phyloP scores from a whole-genome alignment of 2,888 invertebrate genomes.

The Andricus curvator region DNA sequence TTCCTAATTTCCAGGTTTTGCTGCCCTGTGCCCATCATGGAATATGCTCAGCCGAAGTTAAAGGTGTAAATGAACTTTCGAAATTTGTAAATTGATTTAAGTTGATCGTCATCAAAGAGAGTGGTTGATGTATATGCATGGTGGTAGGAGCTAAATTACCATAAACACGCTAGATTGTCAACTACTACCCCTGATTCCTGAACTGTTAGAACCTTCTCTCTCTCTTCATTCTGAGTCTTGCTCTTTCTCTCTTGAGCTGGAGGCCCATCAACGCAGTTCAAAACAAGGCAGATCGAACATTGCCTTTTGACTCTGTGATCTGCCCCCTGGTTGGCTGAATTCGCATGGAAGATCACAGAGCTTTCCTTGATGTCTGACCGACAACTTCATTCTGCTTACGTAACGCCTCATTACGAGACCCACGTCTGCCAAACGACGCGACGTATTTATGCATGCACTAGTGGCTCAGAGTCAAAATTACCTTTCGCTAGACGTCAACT shows the following conservation, averaged over 20 bases:
- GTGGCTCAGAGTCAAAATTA: not conserved
- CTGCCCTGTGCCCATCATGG: too few relatives aligned
- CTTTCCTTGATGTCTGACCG: constrained; percentile 19
- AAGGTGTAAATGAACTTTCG: not conserved
- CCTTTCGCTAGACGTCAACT: not conserved
- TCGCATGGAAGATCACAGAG: constrained; percentile 33
- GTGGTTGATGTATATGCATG: constrained; percentile 72
- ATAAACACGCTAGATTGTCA: constrained; percentile 71
- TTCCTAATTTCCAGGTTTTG: too few relatives aligned
- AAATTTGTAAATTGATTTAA: not conserved
- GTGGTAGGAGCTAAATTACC: constrained; percentile 68
- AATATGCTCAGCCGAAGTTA: too few relatives aligned
- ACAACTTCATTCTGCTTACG: constrained; percentile 34
- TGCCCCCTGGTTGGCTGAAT: not conserved
- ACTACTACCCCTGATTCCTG: constrained; percentile 66
- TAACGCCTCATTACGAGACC: constrained; percentile 20
- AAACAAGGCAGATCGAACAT: constrained; percentile 24
- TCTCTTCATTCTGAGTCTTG: not conserved
- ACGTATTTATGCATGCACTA: constrained; percentile 25
- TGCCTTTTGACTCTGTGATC: constrained; percentile 23
- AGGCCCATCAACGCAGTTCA: not conserved
- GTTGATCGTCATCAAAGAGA: constrained; percentile 69
- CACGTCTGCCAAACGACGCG: not conserved
- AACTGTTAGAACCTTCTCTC: constrained; percentile 51
- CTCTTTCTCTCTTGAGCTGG: not conserved